phyloP scores from a whole-genome alignment of 92 coral and sea anemone genomes.

The Siderastrea radians region DNA sequence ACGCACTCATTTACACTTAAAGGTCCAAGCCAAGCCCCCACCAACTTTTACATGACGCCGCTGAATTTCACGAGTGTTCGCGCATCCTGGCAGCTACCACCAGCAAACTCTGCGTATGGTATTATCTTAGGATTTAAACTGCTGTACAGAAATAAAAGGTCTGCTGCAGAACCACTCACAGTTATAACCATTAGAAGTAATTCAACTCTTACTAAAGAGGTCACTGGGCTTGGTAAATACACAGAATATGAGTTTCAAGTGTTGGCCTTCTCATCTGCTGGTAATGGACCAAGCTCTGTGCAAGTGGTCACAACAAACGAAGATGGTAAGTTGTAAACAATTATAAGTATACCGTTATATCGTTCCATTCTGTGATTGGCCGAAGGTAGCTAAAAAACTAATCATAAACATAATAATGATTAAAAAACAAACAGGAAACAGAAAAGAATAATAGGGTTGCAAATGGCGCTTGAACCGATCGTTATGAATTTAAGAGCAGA shows the following conservation, averaged over 20 bases:
- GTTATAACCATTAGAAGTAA: neutral
- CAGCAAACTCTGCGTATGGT: constrained; percentile 5
- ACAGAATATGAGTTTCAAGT: constrained; percentile 48
- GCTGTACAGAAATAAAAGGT: constrained; percentile 11
- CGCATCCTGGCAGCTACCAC: constrained; percentile 33
- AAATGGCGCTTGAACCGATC: no score
- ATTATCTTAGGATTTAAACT: constrained; percentile 13
- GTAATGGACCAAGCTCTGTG: constrained; percentile 41
- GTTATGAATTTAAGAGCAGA: no score
- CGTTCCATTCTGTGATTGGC: no score
- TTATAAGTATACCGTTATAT: neutral
- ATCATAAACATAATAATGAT: no score
- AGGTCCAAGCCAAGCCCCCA: constrained; percentile 36
- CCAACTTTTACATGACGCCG: neutral
- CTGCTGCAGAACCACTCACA: neutral
- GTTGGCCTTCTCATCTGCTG: constrained; percentile 38
- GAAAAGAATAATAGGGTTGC: no score
- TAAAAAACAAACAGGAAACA: no score
- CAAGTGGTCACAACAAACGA: constrained; percentile 1
- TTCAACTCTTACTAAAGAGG: neutral
- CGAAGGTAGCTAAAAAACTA: no score
- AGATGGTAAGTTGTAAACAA: neutral
- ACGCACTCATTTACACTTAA: neutral
- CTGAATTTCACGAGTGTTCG: constrained; percentile 7
- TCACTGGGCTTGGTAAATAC: constrained; percentile 7